A percentile compares a stretch with the other conserved stretches of the same genome.
Conservation (phyloP, 2,888 invertebrate species). For the Eumerus sabulonum region DNA sequence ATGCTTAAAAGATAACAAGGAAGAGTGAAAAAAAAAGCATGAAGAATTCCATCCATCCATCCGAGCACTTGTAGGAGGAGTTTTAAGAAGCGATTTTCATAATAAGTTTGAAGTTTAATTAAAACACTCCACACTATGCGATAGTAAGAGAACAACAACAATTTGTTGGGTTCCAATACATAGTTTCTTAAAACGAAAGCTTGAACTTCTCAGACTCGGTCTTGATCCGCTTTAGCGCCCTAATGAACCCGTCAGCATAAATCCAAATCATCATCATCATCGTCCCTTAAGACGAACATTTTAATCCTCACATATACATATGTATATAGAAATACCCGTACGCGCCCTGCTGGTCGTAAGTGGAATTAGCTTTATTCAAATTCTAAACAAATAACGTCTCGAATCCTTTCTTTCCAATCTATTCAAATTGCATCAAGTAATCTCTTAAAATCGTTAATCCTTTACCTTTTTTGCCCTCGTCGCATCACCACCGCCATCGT, state of each 20-base stretch:
- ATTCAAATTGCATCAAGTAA: conserved; percentile 50
- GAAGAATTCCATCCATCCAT: conserved; percentile 1
- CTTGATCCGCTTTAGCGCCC: conserved; percentile 59
- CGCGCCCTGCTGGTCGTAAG: no score
- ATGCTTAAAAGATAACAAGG: not conserved
- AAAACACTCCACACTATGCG: conserved; percentile 31
- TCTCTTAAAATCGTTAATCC: conserved; percentile 70
- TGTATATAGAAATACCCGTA: no score
- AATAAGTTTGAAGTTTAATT: conserved; percentile 68
- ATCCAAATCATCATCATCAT: conserved; percentile 19
- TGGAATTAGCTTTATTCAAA: conserved; percentile 42
- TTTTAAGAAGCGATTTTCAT: conserved; percentile 63
- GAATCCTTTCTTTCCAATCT: conserved; percentile 8
- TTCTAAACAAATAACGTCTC: conserved; percentile 34
- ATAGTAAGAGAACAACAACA: conserved; percentile 33
- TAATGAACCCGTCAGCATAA: conserved; percentile 43
- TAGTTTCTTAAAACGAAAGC: conserved; percentile 22
- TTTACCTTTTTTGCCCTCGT: conserved; percentile 59
- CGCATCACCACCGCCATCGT: conserved; percentile 60
- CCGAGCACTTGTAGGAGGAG: conserved; percentile 25
- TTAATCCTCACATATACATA: conserved; percentile 40
- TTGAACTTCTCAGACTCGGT: conserved; percentile 41
- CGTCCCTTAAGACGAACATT: conserved; percentile 21
- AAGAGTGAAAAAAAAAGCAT: conserved; percentile 26
- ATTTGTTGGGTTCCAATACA: conserved; percentile 17